A percentile compares a stretch with the other conserved stretches of the same genome.
Conservation (phyloP, 2,888 invertebrate genomes). For the Leptodirus hochenwartii region DNA sequence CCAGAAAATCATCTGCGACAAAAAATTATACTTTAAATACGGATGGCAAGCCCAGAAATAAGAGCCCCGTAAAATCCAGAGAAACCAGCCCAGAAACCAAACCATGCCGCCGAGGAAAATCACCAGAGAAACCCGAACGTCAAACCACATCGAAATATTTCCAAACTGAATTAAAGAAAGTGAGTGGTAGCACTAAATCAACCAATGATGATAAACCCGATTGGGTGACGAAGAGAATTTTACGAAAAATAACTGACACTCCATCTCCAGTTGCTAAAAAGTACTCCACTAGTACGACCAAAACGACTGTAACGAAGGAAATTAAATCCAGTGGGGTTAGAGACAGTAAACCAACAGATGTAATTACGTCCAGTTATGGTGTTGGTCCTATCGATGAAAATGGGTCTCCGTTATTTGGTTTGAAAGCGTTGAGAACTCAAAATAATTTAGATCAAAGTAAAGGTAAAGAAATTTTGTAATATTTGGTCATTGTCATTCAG, state of each 20-base stretch:
- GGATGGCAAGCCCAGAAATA: slow-evolving; percentile 2
- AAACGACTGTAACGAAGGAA: slow-evolving; percentile 9
- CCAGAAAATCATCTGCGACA: slow-evolving; percentile 15
- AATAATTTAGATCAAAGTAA: slow-evolving; percentile 29
- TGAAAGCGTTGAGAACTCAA: slow-evolving; percentile 47
- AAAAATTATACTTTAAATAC: slow-evolving; percentile 5
- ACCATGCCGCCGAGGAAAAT: slow-evolving; percentile 1
- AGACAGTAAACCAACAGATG: slow-evolving; percentile 33
- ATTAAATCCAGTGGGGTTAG: slow-evolving; percentile 21
- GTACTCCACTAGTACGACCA: slow-evolving; percentile 7
- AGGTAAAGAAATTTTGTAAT: slow-evolving; percentile 8
- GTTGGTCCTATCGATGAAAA: slow-evolving; percentile 68
- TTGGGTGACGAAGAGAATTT: slow-evolving; percentile 41
- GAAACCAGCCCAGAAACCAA: slow-evolving; percentile 8
- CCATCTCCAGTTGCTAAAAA: slow-evolving; percentile 13
- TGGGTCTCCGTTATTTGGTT: slow-evolving; percentile 61
- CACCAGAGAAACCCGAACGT: slow-evolving; percentile 5
- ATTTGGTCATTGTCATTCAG: background rate
- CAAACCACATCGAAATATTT: background rate
- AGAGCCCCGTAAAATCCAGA: slow-evolving; percentile 1
- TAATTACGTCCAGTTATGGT: slow-evolving; percentile 65
- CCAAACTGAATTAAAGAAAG: background rate
- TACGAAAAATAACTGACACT: slow-evolving; percentile 30
- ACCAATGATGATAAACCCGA: slow-evolving; percentile 36
- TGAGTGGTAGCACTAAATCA: slow-evolving; percentile 6